phyloP scores from a whole-genome alignment of 2,888 invertebrate genomes.

The Protodeltote pygarga region DNA sequence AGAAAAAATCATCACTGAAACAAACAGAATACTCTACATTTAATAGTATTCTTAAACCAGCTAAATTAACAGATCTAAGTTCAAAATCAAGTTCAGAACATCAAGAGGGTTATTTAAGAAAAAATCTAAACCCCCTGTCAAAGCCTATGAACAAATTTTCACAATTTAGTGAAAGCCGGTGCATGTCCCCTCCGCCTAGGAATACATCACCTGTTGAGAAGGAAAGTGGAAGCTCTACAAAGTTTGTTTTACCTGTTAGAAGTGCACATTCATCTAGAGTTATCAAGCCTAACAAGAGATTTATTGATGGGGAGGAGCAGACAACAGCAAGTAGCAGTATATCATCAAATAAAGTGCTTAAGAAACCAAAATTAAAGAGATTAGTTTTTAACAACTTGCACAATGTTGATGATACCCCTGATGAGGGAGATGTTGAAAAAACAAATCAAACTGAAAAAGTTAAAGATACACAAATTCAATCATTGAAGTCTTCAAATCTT shows the following conservation, averaged over 20 bases:
- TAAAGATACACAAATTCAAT: slow-evolving; percentile 66
- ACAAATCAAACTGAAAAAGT: slow-evolving; percentile 67
- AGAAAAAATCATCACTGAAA: slow-evolving; percentile 87
- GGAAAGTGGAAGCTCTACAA: slow-evolving; percentile 73
- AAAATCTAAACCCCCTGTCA: slow-evolving; percentile 80
- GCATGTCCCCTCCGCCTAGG: slow-evolving; percentile 80
- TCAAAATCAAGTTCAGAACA: slow-evolving; percentile 86
- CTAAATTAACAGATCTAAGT: slow-evolving; percentile 88
- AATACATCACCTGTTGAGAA: slow-evolving; percentile 75
- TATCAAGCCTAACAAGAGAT: slow-evolving; percentile 95
- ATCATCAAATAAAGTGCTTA: slow-evolving; percentile 77
- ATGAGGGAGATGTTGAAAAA: slow-evolving; percentile 70
- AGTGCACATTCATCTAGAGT: slow-evolving; percentile 95
- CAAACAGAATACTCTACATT: slow-evolving; percentile 86
- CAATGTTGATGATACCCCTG: slow-evolving; percentile 67
- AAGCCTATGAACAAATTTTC: slow-evolving; percentile 82
- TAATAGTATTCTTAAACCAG: slow-evolving; percentile 88
- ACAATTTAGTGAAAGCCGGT: slow-evolving; percentile 78
- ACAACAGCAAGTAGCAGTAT: slow-evolving; percentile 61
- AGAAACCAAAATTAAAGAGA: slow-evolving; percentile 82
- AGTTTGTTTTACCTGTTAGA: slow-evolving; percentile 92
- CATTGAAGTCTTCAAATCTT: slow-evolving; percentile 69
- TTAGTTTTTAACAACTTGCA: slow-evolving; percentile 79
- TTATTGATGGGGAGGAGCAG: slow-evolving; percentile 90
- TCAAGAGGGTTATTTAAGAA: slow-evolving; percentile 80